These are phyloP conservation scores for Boleophthalmus pectinirostris DNA, from an alignment of 2,113 vertebrate species.

Conservation along the genomic window DNA sequence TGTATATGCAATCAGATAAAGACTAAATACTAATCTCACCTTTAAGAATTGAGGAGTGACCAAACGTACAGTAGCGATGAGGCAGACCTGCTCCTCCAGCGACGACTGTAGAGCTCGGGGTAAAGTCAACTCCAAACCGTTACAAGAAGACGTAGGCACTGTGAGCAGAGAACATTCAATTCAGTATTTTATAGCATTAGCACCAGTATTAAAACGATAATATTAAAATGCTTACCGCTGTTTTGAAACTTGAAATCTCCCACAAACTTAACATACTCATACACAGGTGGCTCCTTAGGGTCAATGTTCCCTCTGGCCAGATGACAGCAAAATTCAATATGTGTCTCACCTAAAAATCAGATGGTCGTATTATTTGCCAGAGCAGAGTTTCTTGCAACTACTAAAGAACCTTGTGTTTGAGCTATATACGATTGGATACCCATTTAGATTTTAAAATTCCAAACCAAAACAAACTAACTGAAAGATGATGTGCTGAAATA, in stretches of 20 bases:
- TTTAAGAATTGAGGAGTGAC: conserved; percentile 83
- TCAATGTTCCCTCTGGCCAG: conserved; percentile 85
- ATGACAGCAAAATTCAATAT: conserved; percentile 94
- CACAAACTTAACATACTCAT: conserved; percentile 92
- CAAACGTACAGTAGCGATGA: conserved; percentile 88
- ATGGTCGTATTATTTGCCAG: background rate
- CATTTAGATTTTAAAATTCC: too few relatives aligned
- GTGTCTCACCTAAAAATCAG: conserved; percentile 77
- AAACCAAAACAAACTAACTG: too few relatives aligned
- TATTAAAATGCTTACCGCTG: conserved; percentile 79
- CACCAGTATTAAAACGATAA: background rate
- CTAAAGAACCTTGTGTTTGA: background rate
- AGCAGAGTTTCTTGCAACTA: background rate
- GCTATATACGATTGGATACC: too few relatives aligned
- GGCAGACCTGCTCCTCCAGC: conserved; percentile 86
- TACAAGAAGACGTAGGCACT: conserved; percentile 88
- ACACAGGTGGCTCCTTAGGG: conserved; percentile 76
- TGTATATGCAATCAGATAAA: too few relatives aligned
- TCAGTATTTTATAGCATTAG: background rate
- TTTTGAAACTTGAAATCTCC: conserved; percentile 88
- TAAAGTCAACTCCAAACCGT: conserved; percentile 81
- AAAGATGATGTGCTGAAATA: too few relatives aligned
- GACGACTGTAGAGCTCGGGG: conserved; percentile 81
- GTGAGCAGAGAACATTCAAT: conserved; percentile 32
- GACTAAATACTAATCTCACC: conserved; percentile 72